phyloP scores from a whole-genome alignment of 2,113 vertebrate genomes.

The Setophaga kirtlandii region DNA sequence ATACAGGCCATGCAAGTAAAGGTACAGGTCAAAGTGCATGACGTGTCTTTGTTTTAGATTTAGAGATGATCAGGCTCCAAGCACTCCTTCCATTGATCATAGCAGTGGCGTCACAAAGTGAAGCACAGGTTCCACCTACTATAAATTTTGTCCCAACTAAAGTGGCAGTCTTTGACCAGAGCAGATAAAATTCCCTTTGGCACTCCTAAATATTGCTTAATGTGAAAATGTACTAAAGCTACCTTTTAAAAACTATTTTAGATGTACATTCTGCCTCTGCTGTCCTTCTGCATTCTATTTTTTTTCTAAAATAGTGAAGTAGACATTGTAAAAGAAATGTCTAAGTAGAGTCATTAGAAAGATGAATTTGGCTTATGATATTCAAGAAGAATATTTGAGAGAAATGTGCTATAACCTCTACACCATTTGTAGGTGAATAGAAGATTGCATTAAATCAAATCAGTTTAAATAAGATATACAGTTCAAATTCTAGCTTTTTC shows the following conservation, averaged over 20 bases:
- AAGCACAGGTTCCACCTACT: background rate
- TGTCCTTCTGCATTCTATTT: conserved; percentile 10
- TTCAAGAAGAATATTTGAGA: background rate
- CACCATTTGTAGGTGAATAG: background rate
- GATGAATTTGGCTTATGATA: background rate
- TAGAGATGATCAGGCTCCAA: conserved; percentile 72
- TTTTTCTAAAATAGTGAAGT: background rate
- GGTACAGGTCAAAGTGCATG: conserved; percentile 89
- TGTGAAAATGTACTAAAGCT: background rate
- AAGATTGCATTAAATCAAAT: background rate
- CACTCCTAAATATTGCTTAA: background rate
- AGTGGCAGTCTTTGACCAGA: background rate
- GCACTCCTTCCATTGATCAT: conserved; percentile 67
- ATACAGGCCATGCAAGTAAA: conserved; percentile 89
- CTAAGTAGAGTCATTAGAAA: conserved; percentile 4
- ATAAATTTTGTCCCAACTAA: background rate
- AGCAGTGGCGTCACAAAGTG: conserved; percentile 77
- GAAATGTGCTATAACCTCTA: background rate
- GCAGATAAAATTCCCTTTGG: background rate
- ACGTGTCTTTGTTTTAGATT: conserved; percentile 78
- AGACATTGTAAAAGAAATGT: background rate
- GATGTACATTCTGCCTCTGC: conserved; percentile 64
- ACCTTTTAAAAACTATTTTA: background rate
- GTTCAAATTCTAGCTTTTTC: background rate
- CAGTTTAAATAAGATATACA: background rate